Conservation (phyloP, 2,797 vertebrate genomes). For the Sebastes reedi region DNA sequence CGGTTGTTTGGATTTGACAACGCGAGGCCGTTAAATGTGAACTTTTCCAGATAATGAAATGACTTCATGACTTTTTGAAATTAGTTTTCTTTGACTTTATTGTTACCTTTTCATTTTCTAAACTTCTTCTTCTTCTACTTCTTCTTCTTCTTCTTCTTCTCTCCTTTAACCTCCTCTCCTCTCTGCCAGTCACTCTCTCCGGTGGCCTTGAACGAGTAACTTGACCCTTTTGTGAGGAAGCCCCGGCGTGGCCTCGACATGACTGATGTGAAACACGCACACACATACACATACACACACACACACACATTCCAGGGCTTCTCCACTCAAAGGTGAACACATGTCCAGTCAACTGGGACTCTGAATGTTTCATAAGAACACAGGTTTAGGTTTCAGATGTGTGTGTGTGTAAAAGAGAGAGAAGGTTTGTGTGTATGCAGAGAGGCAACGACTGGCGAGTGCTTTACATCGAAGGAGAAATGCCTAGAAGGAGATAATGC, state of each 20-base stretch:
- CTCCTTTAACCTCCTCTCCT: background rate
- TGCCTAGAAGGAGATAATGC: too few species aligned
- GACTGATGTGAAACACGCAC: background rate
- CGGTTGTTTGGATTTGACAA: background rate
- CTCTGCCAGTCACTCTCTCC: constrained; percentile 3
- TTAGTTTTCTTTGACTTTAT: background rate
- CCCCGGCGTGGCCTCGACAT: background rate
- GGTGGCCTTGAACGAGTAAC: background rate
- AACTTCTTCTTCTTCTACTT: background rate
- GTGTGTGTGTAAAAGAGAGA: background rate
- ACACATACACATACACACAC: too few species aligned
- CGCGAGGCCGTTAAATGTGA: background rate
- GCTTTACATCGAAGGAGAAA: background rate
- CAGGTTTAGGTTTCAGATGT: constrained; percentile 30
- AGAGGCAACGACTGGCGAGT: background rate
- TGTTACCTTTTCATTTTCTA: background rate
- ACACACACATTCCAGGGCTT: background rate
- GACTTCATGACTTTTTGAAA: background rate
- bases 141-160: background rate
- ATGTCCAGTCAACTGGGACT: constrained; percentile 50
- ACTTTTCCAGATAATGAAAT: constrained; percentile 5
- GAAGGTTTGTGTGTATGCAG: constrained; percentile 1
- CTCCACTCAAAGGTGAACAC: constrained; percentile 42
- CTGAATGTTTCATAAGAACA: constrained; percentile 68
- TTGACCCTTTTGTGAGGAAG: background rate